Evolutionary conservation across 1,140 invertebrate genomes (phyloP), one percentile per base, ranked within the genome.

Genomic region (Drosophila miranda): DNA sequence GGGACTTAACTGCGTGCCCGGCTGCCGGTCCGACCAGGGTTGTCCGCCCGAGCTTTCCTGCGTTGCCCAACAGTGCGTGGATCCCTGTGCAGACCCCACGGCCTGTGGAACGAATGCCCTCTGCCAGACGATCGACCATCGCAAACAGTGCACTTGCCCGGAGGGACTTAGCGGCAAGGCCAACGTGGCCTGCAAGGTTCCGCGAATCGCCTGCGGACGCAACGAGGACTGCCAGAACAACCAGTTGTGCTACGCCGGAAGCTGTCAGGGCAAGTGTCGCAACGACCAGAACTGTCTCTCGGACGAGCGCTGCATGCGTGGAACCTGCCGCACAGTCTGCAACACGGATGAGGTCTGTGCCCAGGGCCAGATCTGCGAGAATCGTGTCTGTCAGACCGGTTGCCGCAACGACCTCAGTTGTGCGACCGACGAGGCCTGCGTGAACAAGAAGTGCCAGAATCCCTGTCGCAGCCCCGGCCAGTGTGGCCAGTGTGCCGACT

Each of bases 401-500:
- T 98, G 96, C 87, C 93, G 96, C 38, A 96, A 93, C 86, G 96
- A 97, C 88, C 93, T 94, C n/a, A 93, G 94, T 9, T 98, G 97
- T 87, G 91, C 94, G 2, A 92, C 90, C 59, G 91, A 95, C 54
- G 93, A 96, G 88, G 94, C 96, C 2, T 98, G 97, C 89, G 93
- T 97, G 28, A 94, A 96, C 73, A 95, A 96, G 76, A 94, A 96
- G 90, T 97, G 96, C 83, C 94, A 93, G 95, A 95, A 97, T 94
- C 96, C 96, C 2, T 98, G 96, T 79, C 91, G 91, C 30, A 88
- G 91, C 28, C 93, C 94, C 34, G 93, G 92, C 19, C 93, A 92
- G 90, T 98, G 97, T 89, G 97, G 97, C 38, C 93, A 94, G 59
- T 98, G 97, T 91, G 96, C 97, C 13, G 92, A 94, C 30, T 98